These are phyloP conservation scores for Bubo blakistoni DNA, from an alignment of 2,113 vertebrate genomes.

Conservation along the genomic window DNA sequence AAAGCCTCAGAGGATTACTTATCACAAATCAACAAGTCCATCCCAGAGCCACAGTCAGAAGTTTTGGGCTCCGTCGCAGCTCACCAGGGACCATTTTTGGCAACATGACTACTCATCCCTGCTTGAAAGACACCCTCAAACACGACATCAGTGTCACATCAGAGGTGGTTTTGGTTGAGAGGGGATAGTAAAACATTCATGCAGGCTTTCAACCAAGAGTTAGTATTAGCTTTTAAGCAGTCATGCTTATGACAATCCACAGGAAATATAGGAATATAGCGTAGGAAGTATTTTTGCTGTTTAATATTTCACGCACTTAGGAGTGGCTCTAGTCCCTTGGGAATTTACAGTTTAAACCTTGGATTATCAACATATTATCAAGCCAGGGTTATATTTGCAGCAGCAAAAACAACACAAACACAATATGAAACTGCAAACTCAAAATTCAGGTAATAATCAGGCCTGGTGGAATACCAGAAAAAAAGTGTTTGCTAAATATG, in stretches of 20 bases:
- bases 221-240: not conserved
- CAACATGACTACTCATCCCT: not conserved
- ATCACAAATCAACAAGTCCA: not conserved
- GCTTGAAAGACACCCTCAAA: not conserved
- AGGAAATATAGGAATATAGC: not conserved
- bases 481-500: not conserved
- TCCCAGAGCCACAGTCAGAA: not conserved
- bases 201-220: not conserved
- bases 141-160: not conserved
- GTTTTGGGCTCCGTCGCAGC: not conserved
- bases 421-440: not conserved
- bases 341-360: not conserved
- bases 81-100: not conserved
- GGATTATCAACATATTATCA: not conserved
- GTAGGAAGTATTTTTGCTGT: not conserved
- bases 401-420: not conserved
- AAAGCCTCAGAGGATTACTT: not conserved
- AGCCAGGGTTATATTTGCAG: not conserved
- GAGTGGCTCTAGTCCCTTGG: not conserved
- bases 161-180: not conserved
- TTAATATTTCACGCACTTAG: not conserved
- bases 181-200: not conserved
- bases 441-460: not conserved
- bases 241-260: not conserved
- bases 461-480: not conserved